Evolutionary conservation across 2,113 vertebrate species (phyloP).

Genomic region (Oncorhynchus nerka): DNA sequence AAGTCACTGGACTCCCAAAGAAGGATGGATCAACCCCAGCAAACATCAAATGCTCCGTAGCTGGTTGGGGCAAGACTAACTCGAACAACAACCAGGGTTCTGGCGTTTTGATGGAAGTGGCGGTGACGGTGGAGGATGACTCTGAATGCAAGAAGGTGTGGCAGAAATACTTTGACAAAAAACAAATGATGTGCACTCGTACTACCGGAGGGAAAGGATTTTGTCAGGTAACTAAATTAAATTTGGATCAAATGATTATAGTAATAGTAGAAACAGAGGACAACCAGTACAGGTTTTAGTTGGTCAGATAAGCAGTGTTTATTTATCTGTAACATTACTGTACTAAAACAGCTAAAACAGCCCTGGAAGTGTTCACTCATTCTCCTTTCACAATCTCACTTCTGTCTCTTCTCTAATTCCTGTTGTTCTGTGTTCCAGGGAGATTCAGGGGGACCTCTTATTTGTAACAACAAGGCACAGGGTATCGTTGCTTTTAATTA

Average conservation of each 20-base stretch:
- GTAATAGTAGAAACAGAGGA: background rate
- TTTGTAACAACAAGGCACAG: background rate
- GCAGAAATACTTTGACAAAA: background rate
- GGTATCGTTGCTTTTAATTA: background rate
- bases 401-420: too few relatives aligned
- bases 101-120: slow-evolving; percentile 50
- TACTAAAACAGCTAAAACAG: too few relatives aligned
- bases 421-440: background rate
- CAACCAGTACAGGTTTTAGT: background rate
- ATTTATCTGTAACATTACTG: too few relatives aligned
- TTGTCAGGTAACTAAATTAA: slow-evolving; percentile 50
- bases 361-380: too few relatives aligned
- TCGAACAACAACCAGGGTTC: fast-evolving
- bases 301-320: too few relatives aligned
- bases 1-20: slow-evolving; percentile 23
- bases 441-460: slow-evolving; percentile 1
- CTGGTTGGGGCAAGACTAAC: slow-evolving; percentile 58
- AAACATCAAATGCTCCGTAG: slow-evolving; percentile 34
- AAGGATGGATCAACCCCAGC: slow-evolving; percentile 25
- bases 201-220: slow-evolving; percentile 32
- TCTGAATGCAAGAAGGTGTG: slow-evolving; percentile 37
- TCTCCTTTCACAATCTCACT: too few relatives aligned
- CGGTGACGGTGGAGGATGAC: slow-evolving; percentile 10
- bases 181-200: slow-evolving; percentile 59
- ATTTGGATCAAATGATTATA: background rate